Conservation (phyloP, 2,113 vertebrate species). For the Sebastes fasciatus region DNA sequence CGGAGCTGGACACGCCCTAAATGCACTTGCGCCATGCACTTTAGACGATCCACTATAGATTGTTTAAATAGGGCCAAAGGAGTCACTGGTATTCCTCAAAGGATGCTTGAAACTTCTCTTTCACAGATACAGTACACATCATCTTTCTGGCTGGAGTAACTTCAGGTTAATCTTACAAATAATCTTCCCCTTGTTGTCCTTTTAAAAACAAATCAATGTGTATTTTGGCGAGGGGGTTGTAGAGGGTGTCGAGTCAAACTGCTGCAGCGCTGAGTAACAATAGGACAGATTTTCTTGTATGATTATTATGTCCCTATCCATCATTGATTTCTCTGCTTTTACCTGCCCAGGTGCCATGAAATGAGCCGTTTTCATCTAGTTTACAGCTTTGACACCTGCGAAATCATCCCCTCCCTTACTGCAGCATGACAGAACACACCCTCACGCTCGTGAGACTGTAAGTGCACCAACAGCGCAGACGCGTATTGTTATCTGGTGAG, state of each 20-base stretch:
- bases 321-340: conserved; percentile 30
- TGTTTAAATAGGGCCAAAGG: no score
- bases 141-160: neutral
- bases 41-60: no score
- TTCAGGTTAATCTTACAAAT: neutral
- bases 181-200: neutral
- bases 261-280: conserved; percentile 4
- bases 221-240: neutral
- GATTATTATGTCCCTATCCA: conserved; percentile 7
- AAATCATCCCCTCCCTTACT: conserved; percentile 9
- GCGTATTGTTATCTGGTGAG: conserved; percentile 26
- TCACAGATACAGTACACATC: neutral
- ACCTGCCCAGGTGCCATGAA: conserved; percentile 11
- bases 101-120: neutral
- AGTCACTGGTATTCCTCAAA: neutral
- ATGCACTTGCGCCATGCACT: no score
- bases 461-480: conserved; percentile 29
- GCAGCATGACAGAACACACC: neutral
- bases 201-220: neutral
- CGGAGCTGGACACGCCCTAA: no score
- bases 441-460: conserved; percentile 7
- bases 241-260: neutral
- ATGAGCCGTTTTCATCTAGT: conserved; percentile 23
- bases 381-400: conserved; percentile 31
- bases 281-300: conserved; percentile 11